A percentile compares a stretch with the other conserved stretches of the same genome.
Evolutionary conservation across 2,797 vertebrate genomes (phyloP).

Genomic region (Schizopygopsis pylzovi): DNA sequence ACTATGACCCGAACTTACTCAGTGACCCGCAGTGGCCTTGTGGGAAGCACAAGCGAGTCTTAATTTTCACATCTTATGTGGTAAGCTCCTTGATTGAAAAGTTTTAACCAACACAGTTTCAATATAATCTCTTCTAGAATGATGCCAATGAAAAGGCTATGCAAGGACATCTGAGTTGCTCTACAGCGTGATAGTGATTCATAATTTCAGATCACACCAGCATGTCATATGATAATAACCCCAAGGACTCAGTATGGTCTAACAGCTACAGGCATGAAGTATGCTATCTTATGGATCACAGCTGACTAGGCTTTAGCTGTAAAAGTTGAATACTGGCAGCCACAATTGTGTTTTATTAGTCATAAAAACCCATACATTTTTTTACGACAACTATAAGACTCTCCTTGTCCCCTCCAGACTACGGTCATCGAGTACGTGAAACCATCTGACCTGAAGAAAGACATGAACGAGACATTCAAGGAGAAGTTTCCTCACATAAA

Average conservation of each 20-base stretch:
- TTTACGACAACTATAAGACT: background rate
- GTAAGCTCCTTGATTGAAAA: slow-evolving; percentile 72
- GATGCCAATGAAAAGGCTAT: background rate
- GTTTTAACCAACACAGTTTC: background rate
- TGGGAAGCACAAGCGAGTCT: slow-evolving; percentile 96
- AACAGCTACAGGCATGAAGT: slow-evolving; percentile 12
- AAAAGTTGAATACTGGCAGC: background rate
- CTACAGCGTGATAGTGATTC: background rate
- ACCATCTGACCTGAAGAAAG: slow-evolving; percentile 96
- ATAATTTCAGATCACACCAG: slow-evolving; percentile 10
- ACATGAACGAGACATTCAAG: slow-evolving; percentile 97
- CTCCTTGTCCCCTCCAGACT: slow-evolving; percentile 80
- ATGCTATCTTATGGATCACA: slow-evolving; percentile 11
- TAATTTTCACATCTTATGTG: slow-evolving; percentile 97
- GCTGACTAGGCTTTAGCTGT: background rate
- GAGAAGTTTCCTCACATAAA: slow-evolving; percentile 98
- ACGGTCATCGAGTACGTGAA: slow-evolving; percentile 98
- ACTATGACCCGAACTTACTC: slow-evolving; percentile 94
- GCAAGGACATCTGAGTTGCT: background rate
- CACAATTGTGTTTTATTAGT: background rate
- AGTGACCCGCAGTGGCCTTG: slow-evolving; percentile 98
- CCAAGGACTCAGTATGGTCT: slow-evolving; percentile 27
- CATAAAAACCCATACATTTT: background rate
- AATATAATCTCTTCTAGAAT: background rate
- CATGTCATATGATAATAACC: slow-evolving; percentile 40